Conservation (phyloP, 2,797 vertebrate genomes). For the Acropternis orthonyx region DNA sequence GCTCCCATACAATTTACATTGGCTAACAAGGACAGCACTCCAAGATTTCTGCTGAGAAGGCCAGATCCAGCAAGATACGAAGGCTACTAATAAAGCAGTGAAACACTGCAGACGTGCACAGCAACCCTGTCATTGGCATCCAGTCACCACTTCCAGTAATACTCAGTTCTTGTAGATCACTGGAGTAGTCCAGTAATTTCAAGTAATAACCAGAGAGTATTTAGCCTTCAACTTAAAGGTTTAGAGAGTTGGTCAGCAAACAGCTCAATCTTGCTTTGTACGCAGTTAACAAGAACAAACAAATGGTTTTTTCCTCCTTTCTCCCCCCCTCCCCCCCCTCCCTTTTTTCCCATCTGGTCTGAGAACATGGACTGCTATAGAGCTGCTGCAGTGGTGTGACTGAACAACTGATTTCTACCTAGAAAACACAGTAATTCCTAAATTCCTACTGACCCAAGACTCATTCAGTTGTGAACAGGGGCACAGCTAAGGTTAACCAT, state of each 20-base stretch:
- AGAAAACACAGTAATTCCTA: neutral
- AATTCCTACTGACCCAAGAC: neutral
- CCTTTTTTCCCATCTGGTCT: neutral
- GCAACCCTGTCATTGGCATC: slow-evolving; percentile 1
- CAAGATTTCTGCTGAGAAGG: slow-evolving; percentile 68
- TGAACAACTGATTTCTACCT: neutral
- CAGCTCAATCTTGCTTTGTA: neutral
- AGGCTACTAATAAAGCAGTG: slow-evolving; percentile 43
- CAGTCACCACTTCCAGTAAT: slow-evolving; percentile 15
- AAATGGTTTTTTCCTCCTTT: accelerated
- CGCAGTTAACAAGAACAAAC: neutral
- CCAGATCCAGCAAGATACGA: slow-evolving; percentile 29
- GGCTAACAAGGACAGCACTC: slow-evolving; percentile 44
- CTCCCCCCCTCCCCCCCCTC: too few relatives aligned
- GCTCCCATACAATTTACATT: neutral
- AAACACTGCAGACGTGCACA: slow-evolving; percentile 15
- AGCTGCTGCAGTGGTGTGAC: neutral
- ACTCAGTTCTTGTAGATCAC: neutral
- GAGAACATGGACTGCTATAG: neutral
- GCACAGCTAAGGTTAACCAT: neutral
- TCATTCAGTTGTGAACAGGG: neutral
- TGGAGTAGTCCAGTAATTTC: neutral
- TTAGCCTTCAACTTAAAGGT: neutral
- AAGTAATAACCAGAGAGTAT: neutral
- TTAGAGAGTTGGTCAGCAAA: neutral